Percentiles rank a stretch among this genome's conserved stretches.
These are phyloP conservation scores for Hydractinia symbiolongicarpus DNA, from an alignment of 30 jellyfish, hydroid and myxozoan species.

Conservation along the genomic window DNA sequence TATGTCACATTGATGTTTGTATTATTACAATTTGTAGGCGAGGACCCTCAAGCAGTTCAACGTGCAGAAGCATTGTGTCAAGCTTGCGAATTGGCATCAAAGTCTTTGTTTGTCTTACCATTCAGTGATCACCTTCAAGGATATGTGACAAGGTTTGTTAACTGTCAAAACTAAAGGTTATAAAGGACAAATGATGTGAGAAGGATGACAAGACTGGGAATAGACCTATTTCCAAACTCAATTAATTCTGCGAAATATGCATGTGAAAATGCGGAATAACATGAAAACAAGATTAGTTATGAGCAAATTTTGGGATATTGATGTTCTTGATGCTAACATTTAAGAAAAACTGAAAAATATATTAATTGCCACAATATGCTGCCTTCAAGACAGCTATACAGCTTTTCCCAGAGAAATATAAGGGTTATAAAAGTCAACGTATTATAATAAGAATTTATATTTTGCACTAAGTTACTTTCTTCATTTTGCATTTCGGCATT, in stretches of 20 bases:
- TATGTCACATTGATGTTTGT: too few relatives aligned
- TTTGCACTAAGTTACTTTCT: slow-evolving; percentile 2
- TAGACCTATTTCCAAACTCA: too few relatives aligned
- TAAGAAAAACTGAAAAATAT: too few relatives aligned
- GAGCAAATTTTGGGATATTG: too few relatives aligned
- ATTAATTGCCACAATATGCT: not conserved
- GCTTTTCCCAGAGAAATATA: too few relatives aligned
- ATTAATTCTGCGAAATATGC: too few relatives aligned
- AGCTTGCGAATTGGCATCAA: slow-evolving; percentile 83
- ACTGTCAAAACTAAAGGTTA: not conserved
- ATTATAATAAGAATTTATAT: not conserved
- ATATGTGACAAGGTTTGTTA: slow-evolving; percentile 68
- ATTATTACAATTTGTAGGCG: slow-evolving; percentile 37
- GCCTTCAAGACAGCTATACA: too few relatives aligned
- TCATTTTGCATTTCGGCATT: not conserved
- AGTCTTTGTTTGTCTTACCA: slow-evolving; percentile 76
- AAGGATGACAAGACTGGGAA: too few relatives aligned
- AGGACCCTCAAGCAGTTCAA: slow-evolving; percentile 81
- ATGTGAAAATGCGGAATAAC: too few relatives aligned
- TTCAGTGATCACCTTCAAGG: slow-evolving; percentile 94
- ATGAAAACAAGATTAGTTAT: too few relatives aligned
- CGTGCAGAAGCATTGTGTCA: slow-evolving; percentile 77
- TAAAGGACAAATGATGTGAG: too few relatives aligned
- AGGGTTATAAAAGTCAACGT: not conserved
- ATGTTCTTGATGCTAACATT: too few relatives aligned